Evolutionary conservation across 2,888 invertebrate species (phyloP).

Genomic region (Xestobium rufovillosum): DNA sequence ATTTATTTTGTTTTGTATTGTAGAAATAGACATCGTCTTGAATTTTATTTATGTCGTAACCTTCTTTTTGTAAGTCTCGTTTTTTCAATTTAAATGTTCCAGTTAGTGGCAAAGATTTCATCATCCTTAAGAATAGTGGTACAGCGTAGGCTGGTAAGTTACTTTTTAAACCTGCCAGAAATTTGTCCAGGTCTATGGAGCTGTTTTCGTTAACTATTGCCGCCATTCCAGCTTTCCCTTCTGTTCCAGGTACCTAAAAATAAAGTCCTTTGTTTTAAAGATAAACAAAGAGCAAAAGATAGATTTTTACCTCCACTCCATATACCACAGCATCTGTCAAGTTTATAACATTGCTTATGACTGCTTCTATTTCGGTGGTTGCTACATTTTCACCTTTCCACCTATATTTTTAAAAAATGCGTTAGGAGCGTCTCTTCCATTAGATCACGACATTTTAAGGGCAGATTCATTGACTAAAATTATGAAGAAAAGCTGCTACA

Average conservation of each 20-base stretch:
- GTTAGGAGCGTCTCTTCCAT: no score
- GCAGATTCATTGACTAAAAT: no score
- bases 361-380: slow-evolving; percentile 90
- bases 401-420: no score
- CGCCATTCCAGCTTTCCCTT: slow-evolving; percentile 91
- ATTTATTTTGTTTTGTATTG: slow-evolving; percentile 32
- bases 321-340: slow-evolving; percentile 74
- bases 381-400: slow-evolving; percentile 98
- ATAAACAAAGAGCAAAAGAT: slow-evolving; percentile 2
- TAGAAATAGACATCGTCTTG: slow-evolving; percentile 68
- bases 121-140: slow-evolving; percentile 79
- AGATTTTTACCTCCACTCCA: slow-evolving; percentile 71
- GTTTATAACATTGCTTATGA: slow-evolving; percentile 68
- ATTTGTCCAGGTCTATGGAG: slow-evolving; percentile 49
- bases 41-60: slow-evolving; percentile 66
- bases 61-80: slow-evolving; percentile 74
- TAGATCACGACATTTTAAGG: no score
- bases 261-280: slow-evolving; percentile 11
- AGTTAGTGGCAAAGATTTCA: slow-evolving; percentile 70
- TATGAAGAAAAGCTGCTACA: no score
- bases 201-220: slow-evolving; percentile 69
- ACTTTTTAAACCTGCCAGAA: slow-evolving; percentile 60
- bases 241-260: slow-evolving; percentile 63
- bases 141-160: slow-evolving; percentile 78
- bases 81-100: slow-evolving; percentile 93